phyloP scores from a whole-genome alignment of 1,140 invertebrate genomes.

The Holotrichia oblita region DNA sequence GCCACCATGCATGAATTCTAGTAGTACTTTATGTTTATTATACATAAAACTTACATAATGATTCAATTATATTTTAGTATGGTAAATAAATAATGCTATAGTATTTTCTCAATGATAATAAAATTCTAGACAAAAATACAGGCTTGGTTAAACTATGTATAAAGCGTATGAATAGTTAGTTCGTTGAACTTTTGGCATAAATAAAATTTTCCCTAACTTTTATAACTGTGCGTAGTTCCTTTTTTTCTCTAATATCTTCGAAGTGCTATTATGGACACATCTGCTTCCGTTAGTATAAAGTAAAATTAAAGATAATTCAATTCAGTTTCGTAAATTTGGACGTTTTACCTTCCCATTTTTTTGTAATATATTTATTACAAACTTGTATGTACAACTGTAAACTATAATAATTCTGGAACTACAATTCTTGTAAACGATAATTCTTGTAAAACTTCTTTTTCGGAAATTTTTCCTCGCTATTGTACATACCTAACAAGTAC shows the following conservation, averaged over 20 bases:
- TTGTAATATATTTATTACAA: neutral
- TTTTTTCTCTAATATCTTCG: neutral
- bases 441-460: no score
- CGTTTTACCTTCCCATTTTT: neutral
- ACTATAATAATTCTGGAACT: no score
- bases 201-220: conserved; percentile 2
- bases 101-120: neutral
- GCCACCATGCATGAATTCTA: neutral
- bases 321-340: neutral
- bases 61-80: neutral
- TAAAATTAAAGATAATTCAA: neutral
- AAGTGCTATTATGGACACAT: conserved; percentile 10
- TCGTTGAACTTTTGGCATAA: conserved; percentile 7
- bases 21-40: neutral
- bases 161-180: neutral
- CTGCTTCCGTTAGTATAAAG: neutral
- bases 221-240: neutral
- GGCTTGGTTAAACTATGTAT: neutral
- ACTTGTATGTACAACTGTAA: no score
- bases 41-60: neutral
- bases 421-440: neutral
- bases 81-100: neutral
- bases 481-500: neutral
- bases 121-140: neutral
- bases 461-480: neutral